These are phyloP conservation scores for Helicorthomorpha holstii DNA, from an alignment of 1,140 invertebrate genomes.

Conservation along the genomic window DNA sequence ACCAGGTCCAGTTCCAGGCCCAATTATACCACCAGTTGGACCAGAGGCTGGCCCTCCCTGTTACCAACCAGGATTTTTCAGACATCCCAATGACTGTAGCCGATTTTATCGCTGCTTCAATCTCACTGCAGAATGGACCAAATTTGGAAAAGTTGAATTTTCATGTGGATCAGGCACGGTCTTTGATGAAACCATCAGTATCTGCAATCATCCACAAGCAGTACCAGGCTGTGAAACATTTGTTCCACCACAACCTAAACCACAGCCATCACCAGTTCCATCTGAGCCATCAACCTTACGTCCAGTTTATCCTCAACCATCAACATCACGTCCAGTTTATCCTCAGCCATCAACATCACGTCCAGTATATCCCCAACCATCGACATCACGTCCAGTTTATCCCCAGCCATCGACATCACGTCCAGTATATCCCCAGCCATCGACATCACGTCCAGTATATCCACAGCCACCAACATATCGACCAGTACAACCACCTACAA, in stretches of 20 bases:
- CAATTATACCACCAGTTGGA: background rate
- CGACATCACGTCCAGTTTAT: background rate
- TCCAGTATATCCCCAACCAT: background rate
- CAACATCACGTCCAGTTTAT: background rate
- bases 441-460: background rate
- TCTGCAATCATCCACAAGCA: slow-evolving; percentile 1
- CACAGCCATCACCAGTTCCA: background rate
- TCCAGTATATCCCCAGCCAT: background rate
- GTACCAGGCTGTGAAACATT: background rate
- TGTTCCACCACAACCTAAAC: background rate
- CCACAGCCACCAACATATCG: background rate
- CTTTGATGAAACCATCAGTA: slow-evolving; percentile 1
- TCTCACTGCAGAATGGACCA: background rate
- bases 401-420: background rate
- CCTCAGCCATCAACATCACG: background rate
- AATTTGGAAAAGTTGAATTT: background rate
- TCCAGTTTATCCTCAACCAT: background rate
- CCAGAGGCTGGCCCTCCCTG: background rate
- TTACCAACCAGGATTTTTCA: background rate
- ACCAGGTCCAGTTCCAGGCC: background rate
- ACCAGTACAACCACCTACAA: background rate
- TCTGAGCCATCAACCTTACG: background rate
- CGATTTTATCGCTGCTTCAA: slow-evolving; percentile 1
- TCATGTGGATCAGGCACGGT: background rate
- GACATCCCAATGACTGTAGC: background rate